Percentiles rank a stretch among this genome's conserved stretches.
Conservation (phyloP, 1,140 invertebrate genomes). For the Ostrea edulis region DNA sequence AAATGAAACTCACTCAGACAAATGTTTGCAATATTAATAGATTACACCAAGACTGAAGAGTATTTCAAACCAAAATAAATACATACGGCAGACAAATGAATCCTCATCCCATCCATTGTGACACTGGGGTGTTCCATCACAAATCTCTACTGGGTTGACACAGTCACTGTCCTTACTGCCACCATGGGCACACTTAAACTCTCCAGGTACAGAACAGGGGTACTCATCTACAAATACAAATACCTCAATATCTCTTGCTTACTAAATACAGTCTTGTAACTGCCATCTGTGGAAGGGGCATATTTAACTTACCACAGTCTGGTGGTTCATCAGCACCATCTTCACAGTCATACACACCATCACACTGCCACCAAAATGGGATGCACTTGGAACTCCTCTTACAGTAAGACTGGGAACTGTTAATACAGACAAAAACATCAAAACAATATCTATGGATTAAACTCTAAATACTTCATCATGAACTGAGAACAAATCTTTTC, state of each 20-base stretch:
- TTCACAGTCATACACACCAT: constrained; percentile 65
- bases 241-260: neutral
- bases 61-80: neutral
- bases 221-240: constrained; percentile 80
- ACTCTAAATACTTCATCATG: too few relatives aligned
- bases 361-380: constrained; percentile 59
- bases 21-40: neutral
- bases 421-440: constrained; percentile 47
- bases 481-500: too few relatives aligned
- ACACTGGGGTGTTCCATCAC: constrained; percentile 78
- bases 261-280: neutral
- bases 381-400: constrained; percentile 49
- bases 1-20: neutral
- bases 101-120: constrained; percentile 81
- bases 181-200: constrained; percentile 87
- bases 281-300: neutral
- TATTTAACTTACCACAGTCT: constrained; percentile 5
- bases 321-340: constrained; percentile 61
- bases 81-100: constrained; percentile 47
- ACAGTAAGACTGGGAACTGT: constrained; percentile 86
- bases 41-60: neutral
- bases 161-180: constrained; percentile 80
- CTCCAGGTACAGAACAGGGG: constrained; percentile 84
- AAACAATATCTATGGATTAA: neutral
- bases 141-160: constrained; percentile 92